phyloP scores from a whole-genome alignment of 1,140 invertebrate genomes.

The Leguminivora glycinivorella region DNA sequence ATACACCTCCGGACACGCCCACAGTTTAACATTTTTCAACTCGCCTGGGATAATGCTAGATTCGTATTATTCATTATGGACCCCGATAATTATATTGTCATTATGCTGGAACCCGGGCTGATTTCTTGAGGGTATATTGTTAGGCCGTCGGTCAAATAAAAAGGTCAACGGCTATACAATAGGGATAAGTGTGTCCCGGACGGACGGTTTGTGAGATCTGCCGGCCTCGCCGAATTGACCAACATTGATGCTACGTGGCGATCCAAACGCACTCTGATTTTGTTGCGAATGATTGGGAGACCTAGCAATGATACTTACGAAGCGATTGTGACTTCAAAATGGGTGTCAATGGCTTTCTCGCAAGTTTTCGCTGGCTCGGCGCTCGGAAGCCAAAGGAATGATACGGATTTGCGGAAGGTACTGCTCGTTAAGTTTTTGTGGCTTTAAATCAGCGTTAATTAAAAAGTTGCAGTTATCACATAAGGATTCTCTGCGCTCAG shows the following conservation, averaged over 20 bases:
- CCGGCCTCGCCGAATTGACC: too few species aligned
- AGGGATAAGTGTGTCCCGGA: not conserved
- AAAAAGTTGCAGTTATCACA: slow-evolving; percentile 63
- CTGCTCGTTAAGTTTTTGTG: slow-evolving; percentile 39
- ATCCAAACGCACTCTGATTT: too few species aligned
- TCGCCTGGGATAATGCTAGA: slow-evolving; percentile 64
- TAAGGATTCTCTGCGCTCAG: slow-evolving; percentile 47
- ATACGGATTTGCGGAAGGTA: slow-evolving; percentile 35
- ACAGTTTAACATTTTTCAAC: slow-evolving; percentile 75
- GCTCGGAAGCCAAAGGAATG: slow-evolving; percentile 41
- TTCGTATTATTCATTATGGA: slow-evolving; percentile 63
- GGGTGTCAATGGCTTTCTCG: slow-evolving; percentile 8
- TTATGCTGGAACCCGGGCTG: slow-evolving; percentile 43
- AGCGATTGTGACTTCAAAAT: not conserved
- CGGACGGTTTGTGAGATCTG: not conserved
- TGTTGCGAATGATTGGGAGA: too few species aligned
- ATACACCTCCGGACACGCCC: slow-evolving; percentile 55
- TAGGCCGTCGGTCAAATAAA: slow-evolving; percentile 32
- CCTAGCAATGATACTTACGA: too few species aligned
- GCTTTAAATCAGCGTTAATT: slow-evolving; percentile 57
- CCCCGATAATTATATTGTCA: slow-evolving; percentile 50
- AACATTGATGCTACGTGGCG: too few species aligned
- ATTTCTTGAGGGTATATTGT: slow-evolving; percentile 35
- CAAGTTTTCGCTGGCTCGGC: slow-evolving; percentile 26
- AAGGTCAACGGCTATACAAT: slow-evolving; percentile 36